A percentile compares a stretch with the other conserved stretches of the same genome.
Conservation (phyloP, 2,888 invertebrate species). For the Lasioglossum oenotherae region DNA sequence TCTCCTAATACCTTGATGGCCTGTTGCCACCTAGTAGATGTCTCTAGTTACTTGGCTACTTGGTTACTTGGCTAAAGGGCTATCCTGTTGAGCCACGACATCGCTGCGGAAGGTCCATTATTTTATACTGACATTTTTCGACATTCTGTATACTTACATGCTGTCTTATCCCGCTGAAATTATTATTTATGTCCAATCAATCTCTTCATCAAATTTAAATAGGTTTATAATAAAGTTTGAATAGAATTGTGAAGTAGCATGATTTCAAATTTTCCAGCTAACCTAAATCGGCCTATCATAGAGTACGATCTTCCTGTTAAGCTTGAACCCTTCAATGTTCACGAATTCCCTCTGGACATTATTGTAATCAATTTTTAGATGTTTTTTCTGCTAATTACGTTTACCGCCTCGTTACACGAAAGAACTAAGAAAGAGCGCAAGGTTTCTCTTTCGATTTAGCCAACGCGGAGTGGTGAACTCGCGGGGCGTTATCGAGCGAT, state of each 20-base stretch:
- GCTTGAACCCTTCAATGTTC: background rate
- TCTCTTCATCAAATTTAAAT: background rate
- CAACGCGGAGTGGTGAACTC: background rate
- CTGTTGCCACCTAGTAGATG: conserved; percentile 2
- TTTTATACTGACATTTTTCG: background rate
- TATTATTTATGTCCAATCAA: background rate
- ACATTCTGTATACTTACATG: background rate
- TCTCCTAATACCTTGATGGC: conserved; percentile 37
- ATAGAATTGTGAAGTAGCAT: background rate
- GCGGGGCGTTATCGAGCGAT: conserved; percentile 8
- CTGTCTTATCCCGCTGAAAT: background rate
- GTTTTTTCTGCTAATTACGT: background rate
- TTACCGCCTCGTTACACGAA: background rate
- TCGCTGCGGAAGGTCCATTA: background rate
- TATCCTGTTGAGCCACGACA: background rate
- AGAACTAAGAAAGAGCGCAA: background rate
- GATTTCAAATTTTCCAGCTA: background rate
- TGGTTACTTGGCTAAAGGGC: background rate
- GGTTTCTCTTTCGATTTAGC: background rate
- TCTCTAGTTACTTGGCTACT: conserved; percentile 20
- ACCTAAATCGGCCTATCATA: background rate
- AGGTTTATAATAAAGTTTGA: background rate
- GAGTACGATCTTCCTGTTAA: background rate
- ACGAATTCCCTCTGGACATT: background rate
- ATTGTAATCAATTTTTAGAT: background rate